phyloP scores from a whole-genome alignment of 2,888 invertebrate genomes.

The Unio delphinus region DNA sequence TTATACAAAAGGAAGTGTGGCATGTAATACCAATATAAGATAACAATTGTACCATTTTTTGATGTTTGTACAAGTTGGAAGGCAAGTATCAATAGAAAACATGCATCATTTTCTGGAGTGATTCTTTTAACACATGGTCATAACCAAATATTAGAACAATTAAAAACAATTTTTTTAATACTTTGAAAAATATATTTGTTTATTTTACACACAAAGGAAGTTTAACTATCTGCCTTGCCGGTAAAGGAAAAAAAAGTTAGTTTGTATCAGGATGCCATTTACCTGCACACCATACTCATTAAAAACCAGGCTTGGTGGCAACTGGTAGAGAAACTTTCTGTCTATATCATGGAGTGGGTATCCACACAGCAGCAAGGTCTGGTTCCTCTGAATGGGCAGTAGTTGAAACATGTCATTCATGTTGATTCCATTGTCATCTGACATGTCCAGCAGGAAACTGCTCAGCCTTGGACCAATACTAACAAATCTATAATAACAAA shows the following conservation, averaged over 20 bases:
- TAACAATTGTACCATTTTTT: too few species aligned
- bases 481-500: constrained; percentile 70
- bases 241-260: not conserved
- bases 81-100: too few species aligned
- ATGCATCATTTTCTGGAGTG: too few species aligned
- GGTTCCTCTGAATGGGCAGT: constrained; percentile 54
- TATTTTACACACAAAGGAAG: too few species aligned
- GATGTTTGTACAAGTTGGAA: too few species aligned
- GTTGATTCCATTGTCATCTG: constrained; percentile 47
- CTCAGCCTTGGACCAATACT: constrained; percentile 77
- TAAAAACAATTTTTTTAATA: too few species aligned
- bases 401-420: constrained; percentile 51
- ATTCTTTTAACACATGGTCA: too few species aligned
- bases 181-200: too few species aligned
- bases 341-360: constrained; percentile 63
- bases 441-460: constrained; percentile 73
- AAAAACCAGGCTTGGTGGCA: constrained; percentile 76
- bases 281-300: constrained; percentile 78
- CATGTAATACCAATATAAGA: too few species aligned
- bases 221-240: too few species aligned
- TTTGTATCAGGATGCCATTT: constrained; percentile 7
- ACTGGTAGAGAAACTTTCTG: constrained; percentile 47
- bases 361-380: constrained; percentile 65
- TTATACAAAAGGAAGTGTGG: too few species aligned
- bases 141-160: too few species aligned